Percentiles rank a stretch among this genome's conserved stretches.
These are phyloP conservation scores for Cacatua alba DNA, from an alignment of 2,113 vertebrate species.

Conservation along the genomic window DNA sequence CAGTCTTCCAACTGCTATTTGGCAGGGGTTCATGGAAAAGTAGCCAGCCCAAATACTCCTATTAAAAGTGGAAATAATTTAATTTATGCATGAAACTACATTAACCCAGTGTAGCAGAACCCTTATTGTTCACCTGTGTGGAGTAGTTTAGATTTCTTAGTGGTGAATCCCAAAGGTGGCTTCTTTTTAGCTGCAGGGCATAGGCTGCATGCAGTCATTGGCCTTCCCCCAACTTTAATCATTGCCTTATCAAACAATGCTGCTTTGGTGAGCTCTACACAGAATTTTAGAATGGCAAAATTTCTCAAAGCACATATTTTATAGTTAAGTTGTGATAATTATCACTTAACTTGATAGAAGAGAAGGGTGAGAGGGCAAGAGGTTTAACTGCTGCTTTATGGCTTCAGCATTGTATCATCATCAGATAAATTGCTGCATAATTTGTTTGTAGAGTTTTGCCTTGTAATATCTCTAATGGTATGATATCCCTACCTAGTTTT, in stretches of 20 bases:
- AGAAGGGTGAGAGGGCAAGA: background rate
- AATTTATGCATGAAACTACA: background rate
- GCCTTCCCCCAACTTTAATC: background rate
- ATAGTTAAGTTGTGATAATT: background rate
- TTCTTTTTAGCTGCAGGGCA: background rate
- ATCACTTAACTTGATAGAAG: slow-evolving; percentile 12
- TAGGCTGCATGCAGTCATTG: background rate
- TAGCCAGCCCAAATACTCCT: background rate
- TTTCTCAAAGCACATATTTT: slow-evolving; percentile 11
- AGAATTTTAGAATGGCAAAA: background rate
- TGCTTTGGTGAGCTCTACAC: background rate
- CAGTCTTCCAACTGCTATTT: background rate
- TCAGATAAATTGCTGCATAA: background rate
- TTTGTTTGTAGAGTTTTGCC: slow-evolving; percentile 23
- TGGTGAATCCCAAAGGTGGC: background rate
- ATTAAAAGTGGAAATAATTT: background rate
- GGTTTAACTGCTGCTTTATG: background rate
- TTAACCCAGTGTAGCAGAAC: background rate
- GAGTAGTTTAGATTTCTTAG: background rate
- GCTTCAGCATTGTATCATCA: background rate
- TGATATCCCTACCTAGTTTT: slow-evolving; percentile 26
- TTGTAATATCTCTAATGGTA: slow-evolving; percentile 5
- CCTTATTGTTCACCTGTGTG: background rate
- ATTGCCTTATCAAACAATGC: background rate
- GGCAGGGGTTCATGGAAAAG: background rate